Percentiles rank a stretch among this genome's conserved stretches.
phyloP scores from a whole-genome alignment of 2,888 invertebrate genomes.

The Diarsia rubi region DNA sequence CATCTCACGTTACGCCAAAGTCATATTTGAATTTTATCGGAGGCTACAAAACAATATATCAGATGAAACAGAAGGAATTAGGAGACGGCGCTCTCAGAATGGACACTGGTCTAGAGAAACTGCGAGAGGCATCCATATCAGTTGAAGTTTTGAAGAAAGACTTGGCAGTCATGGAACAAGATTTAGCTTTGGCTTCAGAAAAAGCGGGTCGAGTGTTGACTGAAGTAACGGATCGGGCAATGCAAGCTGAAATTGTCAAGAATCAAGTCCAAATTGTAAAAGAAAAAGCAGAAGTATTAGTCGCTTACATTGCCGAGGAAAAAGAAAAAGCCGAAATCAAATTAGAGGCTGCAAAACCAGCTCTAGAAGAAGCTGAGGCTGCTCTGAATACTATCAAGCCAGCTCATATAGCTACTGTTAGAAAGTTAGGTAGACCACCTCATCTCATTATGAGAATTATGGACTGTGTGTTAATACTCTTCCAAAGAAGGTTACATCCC shows the following conservation, averaged over 20 bases:
- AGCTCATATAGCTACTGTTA: conserved; percentile 98
- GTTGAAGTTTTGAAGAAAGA: conserved; percentile 98
- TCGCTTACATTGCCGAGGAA: conserved; percentile 96
- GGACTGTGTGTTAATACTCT: conserved; percentile 98
- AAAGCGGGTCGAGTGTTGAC: conserved; percentile 96
- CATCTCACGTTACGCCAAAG: conserved; percentile 99
- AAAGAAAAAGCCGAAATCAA: conserved; percentile 98
- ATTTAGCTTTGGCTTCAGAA: conserved; percentile 97
- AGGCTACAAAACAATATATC: conserved; percentile 98
- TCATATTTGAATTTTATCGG: conserved; percentile 98
- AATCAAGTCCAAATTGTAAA: conserved; percentile 99
- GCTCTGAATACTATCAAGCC: conserved; percentile 99
- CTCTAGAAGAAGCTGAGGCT: conserved; percentile 98
- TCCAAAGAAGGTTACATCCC: conserved; percentile 96
- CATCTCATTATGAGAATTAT: conserved; percentile 99
- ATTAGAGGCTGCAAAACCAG: conserved; percentile 98
- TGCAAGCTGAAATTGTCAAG: conserved; percentile 98
- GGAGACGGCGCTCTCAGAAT: conserved; percentile 97
- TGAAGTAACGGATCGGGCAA: conserved; percentile 98
- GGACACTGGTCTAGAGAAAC: conserved; percentile 98
- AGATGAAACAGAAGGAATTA: conserved; percentile 96
- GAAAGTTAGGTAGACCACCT: conserved; percentile 98
- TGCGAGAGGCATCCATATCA: conserved; percentile 98
- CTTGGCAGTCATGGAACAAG: conserved; percentile 98
- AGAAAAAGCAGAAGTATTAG: conserved; percentile 97